Evolutionary conservation across 92 coral and sea anemone genomes (phyloP).

Genomic region (Bergia sp.): DNA sequence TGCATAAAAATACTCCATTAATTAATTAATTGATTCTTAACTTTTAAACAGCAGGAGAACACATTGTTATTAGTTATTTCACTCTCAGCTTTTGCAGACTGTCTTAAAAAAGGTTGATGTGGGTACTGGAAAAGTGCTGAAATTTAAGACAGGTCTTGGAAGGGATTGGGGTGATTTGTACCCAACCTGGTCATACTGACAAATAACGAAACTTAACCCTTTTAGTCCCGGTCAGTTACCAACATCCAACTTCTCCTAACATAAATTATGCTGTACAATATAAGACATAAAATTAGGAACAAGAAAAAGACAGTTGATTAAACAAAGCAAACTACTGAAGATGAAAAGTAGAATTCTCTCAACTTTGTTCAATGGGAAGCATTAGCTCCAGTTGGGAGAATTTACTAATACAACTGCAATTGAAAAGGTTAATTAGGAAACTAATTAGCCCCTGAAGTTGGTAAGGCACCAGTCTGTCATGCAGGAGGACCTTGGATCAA

Average conservation of each 20-base stretch:
- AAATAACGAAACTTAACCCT: slow-evolving; percentile 14
- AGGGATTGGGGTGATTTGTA: not conserved
- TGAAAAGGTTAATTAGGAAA: slow-evolving; percentile 13
- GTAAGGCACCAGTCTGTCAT: not conserved
- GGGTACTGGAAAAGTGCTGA: slow-evolving; percentile 7
- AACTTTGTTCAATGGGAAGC: not conserved
- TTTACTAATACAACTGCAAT: not conserved
- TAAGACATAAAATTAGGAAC: slow-evolving; percentile 12
- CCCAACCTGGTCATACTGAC: slow-evolving; percentile 11
- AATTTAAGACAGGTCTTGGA: slow-evolving; percentile 1
- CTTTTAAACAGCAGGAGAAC: not conserved
- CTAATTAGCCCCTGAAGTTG: slow-evolving; percentile 18
- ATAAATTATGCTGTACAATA: not conserved
- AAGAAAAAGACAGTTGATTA: slow-evolving; percentile 2
- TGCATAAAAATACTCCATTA: not conserved
- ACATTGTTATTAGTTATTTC: not conserved
- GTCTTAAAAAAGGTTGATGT: not conserved
- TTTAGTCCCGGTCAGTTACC: too few species aligned
- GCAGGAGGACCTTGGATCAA: slow-evolving; percentile 14
- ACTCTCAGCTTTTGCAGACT: too few species aligned
- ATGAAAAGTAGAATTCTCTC: not conserved
- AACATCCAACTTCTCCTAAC: too few species aligned
- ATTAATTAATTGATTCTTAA: too few species aligned
- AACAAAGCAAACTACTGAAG: not conserved
- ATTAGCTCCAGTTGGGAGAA: not conserved